Evolutionary conservation across 2,113 vertebrate genomes (phyloP), one percentile per base, ranked within the genome.

Genomic region (Actinemys pallida): DNA sequence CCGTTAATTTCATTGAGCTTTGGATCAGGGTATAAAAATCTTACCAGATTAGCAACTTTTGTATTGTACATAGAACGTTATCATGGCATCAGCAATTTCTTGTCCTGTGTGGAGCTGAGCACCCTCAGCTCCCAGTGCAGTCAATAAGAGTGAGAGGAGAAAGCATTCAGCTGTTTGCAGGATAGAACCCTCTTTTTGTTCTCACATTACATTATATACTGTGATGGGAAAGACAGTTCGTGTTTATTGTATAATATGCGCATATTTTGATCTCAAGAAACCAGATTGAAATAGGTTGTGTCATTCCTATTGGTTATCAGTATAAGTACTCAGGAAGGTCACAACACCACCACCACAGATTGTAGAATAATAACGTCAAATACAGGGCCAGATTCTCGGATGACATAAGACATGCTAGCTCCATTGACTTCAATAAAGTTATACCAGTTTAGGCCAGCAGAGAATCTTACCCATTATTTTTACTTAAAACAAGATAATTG

Each of bases 201-300:
- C 65, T 19, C 35, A n/a, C 35, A 31, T 69, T 69, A 7, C n/a
- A n/a, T 17, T 20, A 69, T 69, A n/a, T 39, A 69, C 19, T 39
- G n/a, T 69, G 17, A 16, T 19, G 89, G 19, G 27, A 95, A 84
- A 90, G 49, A 69, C 35, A 69, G 65, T 0, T 81, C 8, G 52
- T 81, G 2, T 3, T 83, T 92, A 22, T 13, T 45, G 6, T 31
- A 2, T 27, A 65, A 45, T 5, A 31, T 25, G 25, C 5, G 10
- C 57, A 27, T 24, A 57, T 19, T 89, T 95, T 81, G 3, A 16
- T 96, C 81, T 59, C 12, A 52, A 25, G 52, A 90, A 84, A 81
- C 0, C 2, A 0, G 3, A n/a, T 52, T 90, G 2, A 69, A 57
- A 8, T 81, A 57, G 76, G 57, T 79, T 39, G 81, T 0, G 0